phyloP scores from a whole-genome alignment of 2,888 invertebrate species.

The Steinernema hermaphroditum region DNA sequence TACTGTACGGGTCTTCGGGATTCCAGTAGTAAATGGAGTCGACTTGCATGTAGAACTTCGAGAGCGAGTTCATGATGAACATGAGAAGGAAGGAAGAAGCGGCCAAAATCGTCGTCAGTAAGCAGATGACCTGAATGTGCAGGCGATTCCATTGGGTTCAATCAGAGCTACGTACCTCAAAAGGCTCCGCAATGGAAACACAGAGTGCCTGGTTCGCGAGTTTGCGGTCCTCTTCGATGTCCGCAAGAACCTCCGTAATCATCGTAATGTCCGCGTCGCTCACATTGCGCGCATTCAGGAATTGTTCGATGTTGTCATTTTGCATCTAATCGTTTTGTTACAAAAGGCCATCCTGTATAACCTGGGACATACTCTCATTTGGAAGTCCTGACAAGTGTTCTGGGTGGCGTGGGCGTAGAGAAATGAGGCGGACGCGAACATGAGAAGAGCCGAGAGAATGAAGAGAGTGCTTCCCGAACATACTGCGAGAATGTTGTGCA shows the following conservation, averaged over 20 bases:
- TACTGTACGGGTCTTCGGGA: constrained; percentile 20
- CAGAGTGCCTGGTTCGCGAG: background rate
- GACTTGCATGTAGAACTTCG: constrained; percentile 24
- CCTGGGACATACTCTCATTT: constrained; percentile 34
- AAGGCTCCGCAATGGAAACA: background rate
- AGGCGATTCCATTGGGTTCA: background rate
- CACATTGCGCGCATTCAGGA: background rate
- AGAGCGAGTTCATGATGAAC: constrained; percentile 8
- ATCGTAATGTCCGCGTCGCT: background rate
- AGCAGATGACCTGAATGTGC: background rate
- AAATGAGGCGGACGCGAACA: constrained; percentile 27
- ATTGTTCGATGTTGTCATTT: constrained; percentile 6
- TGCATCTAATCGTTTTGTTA: background rate
- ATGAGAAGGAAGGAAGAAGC: background rate
- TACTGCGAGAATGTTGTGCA: constrained; percentile 11
- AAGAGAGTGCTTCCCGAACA: constrained; percentile 10
- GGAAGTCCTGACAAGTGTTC: constrained; percentile 38
- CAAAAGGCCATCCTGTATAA: background rate
- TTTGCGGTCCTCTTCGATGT: background rate
- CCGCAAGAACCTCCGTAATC: background rate
- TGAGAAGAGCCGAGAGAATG: background rate
- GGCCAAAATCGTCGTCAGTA: background rate
- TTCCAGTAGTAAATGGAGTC: constrained; percentile 26
- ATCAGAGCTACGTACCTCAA: background rate
- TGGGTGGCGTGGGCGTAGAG: constrained; percentile 39